Evolutionary conservation across 2,113 vertebrate genomes (phyloP).

Genomic region (Elephas maximus): DNA sequence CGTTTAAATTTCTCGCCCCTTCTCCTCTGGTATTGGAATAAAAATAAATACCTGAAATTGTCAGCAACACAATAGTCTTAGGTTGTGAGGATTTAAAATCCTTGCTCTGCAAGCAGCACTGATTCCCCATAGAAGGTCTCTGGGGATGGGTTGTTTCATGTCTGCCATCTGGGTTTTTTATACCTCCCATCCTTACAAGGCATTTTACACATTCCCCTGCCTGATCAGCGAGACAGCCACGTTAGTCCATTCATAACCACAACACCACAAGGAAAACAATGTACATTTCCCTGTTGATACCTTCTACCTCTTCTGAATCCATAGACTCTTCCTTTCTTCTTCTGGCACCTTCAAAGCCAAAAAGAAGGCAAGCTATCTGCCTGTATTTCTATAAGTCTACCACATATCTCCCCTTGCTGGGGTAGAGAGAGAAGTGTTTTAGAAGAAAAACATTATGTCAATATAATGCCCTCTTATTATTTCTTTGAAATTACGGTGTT

Average conservation of each 20-base stretch:
- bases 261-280: fast-evolving
- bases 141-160: background rate
- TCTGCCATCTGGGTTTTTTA: background rate
- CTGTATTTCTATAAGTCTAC: background rate
- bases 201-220: background rate
- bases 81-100: background rate
- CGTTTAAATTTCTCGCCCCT: background rate
- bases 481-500: too few species aligned
- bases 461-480: background rate
- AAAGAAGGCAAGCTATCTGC: background rate
- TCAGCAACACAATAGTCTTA: constrained; percentile 56
- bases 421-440: background rate
- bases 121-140: background rate
- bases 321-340: background rate
- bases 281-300: background rate
- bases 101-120: constrained; percentile 40
- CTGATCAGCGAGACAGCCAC: background rate
- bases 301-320: background rate
- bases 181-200: background rate
- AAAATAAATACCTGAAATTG: constrained; percentile 71
- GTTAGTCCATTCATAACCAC: background rate
- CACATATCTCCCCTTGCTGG: background rate
- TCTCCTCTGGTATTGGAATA: constrained; percentile 35
- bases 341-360: background rate
- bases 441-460: background rate